Evolutionary conservation across 2,113 vertebrate species (phyloP).

Genomic region (Callopanchax toddi): DNA sequence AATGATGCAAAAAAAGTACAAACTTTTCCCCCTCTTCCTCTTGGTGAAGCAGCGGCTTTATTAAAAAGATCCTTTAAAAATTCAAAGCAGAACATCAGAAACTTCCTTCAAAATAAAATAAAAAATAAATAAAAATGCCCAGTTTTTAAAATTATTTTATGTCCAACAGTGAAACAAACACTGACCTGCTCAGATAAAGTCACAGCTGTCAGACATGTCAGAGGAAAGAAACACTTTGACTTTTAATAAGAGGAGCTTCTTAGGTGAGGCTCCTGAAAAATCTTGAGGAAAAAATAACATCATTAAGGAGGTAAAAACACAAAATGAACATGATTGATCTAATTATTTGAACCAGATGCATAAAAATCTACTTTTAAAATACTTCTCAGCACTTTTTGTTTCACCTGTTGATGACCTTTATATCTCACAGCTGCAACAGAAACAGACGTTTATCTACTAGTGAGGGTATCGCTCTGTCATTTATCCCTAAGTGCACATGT

Average conservation of each 20-base stretch:
- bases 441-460: conserved; percentile 49
- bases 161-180: conserved; percentile 11
- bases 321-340: conserved; percentile 37
- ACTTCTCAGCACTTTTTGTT: conserved; percentile 23
- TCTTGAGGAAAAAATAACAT: not conserved
- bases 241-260: conserved; percentile 30
- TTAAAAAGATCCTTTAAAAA: not conserved
- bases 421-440: conserved; percentile 43
- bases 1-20: conserved; percentile 16
- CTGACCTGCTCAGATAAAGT: not conserved
- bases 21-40: conserved; percentile 26
- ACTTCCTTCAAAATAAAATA: conserved; percentile 6
- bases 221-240: conserved; percentile 22
- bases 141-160: conserved; percentile 3
- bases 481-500: conserved; percentile 55
- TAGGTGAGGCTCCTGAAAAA: conserved; percentile 36
- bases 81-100: conserved; percentile 9
- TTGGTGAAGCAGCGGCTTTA: conserved; percentile 15
- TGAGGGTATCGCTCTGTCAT: conserved; percentile 64
- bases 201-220: not conserved
- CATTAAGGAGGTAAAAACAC: not conserved
- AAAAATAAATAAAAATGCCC: not conserved
- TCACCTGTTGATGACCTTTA: conserved; percentile 63
- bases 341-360: conserved; percentile 63
- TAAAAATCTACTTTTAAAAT: conserved; percentile 62